These are phyloP conservation scores for Tachina fera DNA, from an alignment of 2,888 invertebrate species.

Conservation along the genomic window DNA sequence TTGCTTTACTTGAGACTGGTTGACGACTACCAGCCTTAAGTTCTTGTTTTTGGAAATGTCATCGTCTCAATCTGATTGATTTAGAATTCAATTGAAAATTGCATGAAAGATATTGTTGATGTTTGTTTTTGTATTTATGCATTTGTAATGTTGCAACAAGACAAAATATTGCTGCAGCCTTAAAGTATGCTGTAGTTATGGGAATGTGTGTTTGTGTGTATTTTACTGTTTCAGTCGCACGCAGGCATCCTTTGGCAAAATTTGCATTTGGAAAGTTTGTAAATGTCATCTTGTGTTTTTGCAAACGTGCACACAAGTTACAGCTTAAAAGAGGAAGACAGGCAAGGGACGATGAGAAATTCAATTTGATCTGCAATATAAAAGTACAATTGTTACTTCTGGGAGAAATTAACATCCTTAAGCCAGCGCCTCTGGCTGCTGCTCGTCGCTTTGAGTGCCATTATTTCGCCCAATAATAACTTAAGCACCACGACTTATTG, in stretches of 20 bases:
- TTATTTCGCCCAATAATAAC: constrained; percentile 33
- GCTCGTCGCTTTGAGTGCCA: neutral
- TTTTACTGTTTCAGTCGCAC: constrained; percentile 43
- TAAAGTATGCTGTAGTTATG: constrained; percentile 21
- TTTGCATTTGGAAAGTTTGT: constrained; percentile 78
- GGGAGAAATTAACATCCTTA: no score
- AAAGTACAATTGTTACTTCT: neutral
- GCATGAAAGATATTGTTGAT: constrained; percentile 80
- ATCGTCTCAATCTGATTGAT: constrained; percentile 81
- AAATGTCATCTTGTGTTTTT: constrained; percentile 59
- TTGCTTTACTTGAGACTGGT: constrained; percentile 23
- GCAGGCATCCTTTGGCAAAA: constrained; percentile 78
- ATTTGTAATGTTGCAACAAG: constrained; percentile 13
- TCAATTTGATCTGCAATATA: neutral
- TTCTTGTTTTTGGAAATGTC: constrained; percentile 62
- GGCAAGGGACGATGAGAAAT: neutral
- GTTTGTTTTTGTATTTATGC: constrained; percentile 55
- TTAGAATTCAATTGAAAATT: constrained; percentile 82
- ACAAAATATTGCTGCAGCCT: constrained; percentile 15
- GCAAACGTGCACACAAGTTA: constrained; percentile 22
- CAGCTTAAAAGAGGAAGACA: neutral
- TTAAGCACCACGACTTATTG: constrained; percentile 79
- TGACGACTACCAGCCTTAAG: neutral
- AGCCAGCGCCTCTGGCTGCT: constrained; percentile 17
- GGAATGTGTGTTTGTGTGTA: neutral